Evolutionary conservation across 2,888 invertebrate species (phyloP).

Genomic region (Melieria picta): DNA sequence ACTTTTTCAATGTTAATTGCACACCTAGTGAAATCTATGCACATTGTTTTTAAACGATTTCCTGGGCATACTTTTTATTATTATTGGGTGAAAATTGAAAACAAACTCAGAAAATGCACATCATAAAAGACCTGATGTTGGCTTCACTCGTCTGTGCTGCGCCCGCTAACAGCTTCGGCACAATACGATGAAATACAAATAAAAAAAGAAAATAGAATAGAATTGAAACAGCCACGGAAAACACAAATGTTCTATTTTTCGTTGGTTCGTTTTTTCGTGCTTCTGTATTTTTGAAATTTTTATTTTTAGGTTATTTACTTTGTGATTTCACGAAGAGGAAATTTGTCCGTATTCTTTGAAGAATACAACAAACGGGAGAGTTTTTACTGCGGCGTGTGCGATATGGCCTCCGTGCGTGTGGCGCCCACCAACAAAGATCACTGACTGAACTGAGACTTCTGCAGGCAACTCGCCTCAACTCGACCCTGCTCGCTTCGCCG

Average conservation of each 20-base stretch:
- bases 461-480: slow-evolving; percentile 38
- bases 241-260: slow-evolving; percentile 8
- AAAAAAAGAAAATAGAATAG: neutral
- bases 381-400: neutral
- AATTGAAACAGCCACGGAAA: neutral
- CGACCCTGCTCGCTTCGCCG: slow-evolving; percentile 27
- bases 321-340: slow-evolving; percentile 28
- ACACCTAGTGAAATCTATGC: no score
- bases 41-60: no score
- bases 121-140: no score
- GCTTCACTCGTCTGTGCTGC: no score
- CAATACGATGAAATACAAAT: neutral
- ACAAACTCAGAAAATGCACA: no score
- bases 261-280: neutral
- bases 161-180: no score
- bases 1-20: no score
- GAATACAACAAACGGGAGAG: slow-evolving; percentile 27
- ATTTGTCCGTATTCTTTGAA: slow-evolving; percentile 37
- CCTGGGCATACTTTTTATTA: no score
- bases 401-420: slow-evolving; percentile 47
- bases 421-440: slow-evolving; percentile 61
- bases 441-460: slow-evolving; percentile 54
- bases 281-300: slow-evolving; percentile 31
- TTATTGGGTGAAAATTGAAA: no score
- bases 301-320: slow-evolving; percentile 30